Evolutionary conservation across 2,113 vertebrate species (phyloP).

Genomic region (Archocentrus centrarchus): DNA sequence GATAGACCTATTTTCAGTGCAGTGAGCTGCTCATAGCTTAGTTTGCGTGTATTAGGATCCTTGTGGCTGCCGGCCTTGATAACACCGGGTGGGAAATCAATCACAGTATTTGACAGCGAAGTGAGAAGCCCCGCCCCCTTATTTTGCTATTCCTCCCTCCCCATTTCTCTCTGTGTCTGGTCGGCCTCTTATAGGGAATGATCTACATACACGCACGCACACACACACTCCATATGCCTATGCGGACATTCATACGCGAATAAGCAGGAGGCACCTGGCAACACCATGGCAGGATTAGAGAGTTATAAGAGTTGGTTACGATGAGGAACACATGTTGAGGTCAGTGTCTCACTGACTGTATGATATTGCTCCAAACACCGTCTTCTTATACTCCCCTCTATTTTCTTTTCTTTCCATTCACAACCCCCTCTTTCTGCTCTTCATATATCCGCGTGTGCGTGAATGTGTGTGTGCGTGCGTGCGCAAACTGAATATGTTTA

Average conservation of each 20-base stretch:
- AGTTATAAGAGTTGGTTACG: slow-evolving; percentile 63
- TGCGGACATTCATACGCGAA: not conserved
- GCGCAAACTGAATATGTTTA: slow-evolving; percentile 66
- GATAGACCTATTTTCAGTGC: slow-evolving; percentile 64
- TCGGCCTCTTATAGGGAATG: slow-evolving; percentile 31
- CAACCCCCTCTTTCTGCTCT: slow-evolving; percentile 36
- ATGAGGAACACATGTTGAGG: slow-evolving; percentile 75
- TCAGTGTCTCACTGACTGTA: slow-evolving; percentile 64
- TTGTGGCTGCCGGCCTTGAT: slow-evolving; percentile 72
- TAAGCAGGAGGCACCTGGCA: slow-evolving; percentile 57
- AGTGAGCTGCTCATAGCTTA: slow-evolving; percentile 47
- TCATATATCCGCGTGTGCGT: slow-evolving; percentile 24
- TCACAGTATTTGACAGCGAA: slow-evolving; percentile 71
- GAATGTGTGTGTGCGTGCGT: not conserved
- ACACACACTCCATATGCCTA: slow-evolving; percentile 1
- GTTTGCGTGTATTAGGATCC: slow-evolving; percentile 50
- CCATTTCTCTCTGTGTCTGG: slow-evolving; percentile 10
- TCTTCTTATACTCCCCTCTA: slow-evolving; percentile 54
- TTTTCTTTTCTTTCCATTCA: slow-evolving; percentile 44
- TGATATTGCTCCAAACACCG: slow-evolving; percentile 63
- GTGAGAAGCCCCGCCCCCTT: slow-evolving; percentile 45
- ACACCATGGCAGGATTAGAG: slow-evolving; percentile 71
- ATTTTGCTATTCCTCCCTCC: slow-evolving; percentile 6
- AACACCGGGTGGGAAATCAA: slow-evolving; percentile 74
- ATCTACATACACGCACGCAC: not conserved